Base-by-base conservation (phyloP, 2,888 invertebrate genomes). In the Endotricha flammealis region DNA sequence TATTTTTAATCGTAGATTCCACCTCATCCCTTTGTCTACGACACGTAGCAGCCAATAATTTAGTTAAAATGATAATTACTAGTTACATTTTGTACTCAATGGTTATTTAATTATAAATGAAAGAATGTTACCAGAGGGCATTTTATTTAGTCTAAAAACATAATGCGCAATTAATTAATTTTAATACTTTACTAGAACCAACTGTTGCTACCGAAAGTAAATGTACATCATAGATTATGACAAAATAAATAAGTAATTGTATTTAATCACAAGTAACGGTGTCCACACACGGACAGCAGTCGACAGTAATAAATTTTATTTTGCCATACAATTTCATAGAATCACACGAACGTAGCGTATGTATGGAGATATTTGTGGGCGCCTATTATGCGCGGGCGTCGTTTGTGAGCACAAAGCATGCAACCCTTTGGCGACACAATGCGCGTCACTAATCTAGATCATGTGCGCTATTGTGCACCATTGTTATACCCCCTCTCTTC, bases 281-380 rank as follows among this genome's bases (percentile, higher is more conserved):
- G 82, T 80, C 78, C 69, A 73, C 64, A 66, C 69, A 58, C 63
- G 63, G 67, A 70, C 65, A 74, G 75, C 79, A 85, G 85, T 85
- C 86, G 83, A 70, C 85, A 83, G 82, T 82, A 81, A 81, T 85
- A n/a, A n/a, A n/a, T 83, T 86, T 85, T 85, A 85, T 86, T 82
- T 83, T 85, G n/a, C 83, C 82, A 85, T 85, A 75, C 59, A 81
- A 83, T 82, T 85, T 79, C 80, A 83, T 77, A 78, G 83, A 83
- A 85, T 71, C 67, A 58, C 75, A 78, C 79, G 75, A 83, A 83
- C 79, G 69, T 60, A n/a, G n/a, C n/a, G n/a, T n/a, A n/a, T 65
- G 65, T 59, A 73, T 77, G 70, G 74, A 78, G 78, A 74, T 80
- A 78, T 83, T 81, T 81, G 82, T 70, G 71, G 71, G 69, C 59